Base-by-base conservation (phyloP, 2,797 vertebrate genomes). In the Apogon talboti region DNA sequence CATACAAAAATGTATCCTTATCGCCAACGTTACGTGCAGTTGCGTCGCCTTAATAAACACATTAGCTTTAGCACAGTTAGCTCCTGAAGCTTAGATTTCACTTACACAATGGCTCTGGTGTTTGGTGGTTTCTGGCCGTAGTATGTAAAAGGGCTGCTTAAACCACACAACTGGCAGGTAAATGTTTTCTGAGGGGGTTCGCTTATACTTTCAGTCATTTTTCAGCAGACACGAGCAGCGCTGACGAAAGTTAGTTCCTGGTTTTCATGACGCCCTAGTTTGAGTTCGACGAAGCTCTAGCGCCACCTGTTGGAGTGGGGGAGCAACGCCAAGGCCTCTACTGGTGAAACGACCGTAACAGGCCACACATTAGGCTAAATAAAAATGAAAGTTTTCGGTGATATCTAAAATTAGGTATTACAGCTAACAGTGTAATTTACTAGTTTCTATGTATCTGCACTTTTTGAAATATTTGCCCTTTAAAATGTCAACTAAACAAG, bases 81-180 rank as follows among this genome's bases (percentile, higher is more conserved):
- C 71, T 7, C 16, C 19, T 18, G 11, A 37, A 30, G 2, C 49
- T 53, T 51, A 0, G 0, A 21, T 24, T 53, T 5, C 70, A 96
- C 96, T 96, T 87, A 97, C 96, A 95, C 70, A 21, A 97, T 78
- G 0, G 89, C 94, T 78, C 76, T 81, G 19, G 94, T 89, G 75
- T 95, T 91, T 0, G 96, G 96, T 16, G 96, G 96, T 66, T 93
- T 96, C 83, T 93, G 92, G 1, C 96, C 96, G 44, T 92, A 91
- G 59, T 96, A 96, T 0, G 70, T 94, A 53, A 93, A 97, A 0
- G 92, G 92, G 33, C 86, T 91, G 0, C 83, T 84, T 51, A 99
- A 76, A 48, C 84, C 91, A 74, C 96, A 98, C 0, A 95, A 66
- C 21, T 94, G 88, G 58, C 95, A 98, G 0, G 71, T 81, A 62